phyloP scores from a whole-genome alignment of 2,113 vertebrate species.

The Paratilapia polleni region DNA sequence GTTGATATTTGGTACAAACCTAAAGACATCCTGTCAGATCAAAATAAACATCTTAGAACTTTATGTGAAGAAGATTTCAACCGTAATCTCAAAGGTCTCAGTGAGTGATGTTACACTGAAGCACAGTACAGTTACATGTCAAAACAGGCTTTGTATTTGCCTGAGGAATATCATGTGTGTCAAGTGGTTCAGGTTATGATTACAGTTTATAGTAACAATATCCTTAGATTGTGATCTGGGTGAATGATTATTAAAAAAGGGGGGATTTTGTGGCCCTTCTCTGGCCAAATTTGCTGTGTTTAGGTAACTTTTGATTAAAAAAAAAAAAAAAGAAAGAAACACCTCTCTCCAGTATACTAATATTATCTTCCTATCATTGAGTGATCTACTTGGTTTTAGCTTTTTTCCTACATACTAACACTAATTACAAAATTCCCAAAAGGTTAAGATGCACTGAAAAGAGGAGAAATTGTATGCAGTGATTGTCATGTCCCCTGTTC shows the following conservation, averaged over 20 bases:
- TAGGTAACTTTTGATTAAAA: background rate
- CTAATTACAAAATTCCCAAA: conserved; percentile 5
- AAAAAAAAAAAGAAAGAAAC: background rate
- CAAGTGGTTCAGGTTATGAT: background rate
- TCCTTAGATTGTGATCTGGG: background rate
- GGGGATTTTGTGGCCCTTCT: background rate
- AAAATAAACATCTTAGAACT: too few relatives aligned
- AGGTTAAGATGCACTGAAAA: conserved; percentile 20
- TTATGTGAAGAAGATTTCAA: too few relatives aligned
- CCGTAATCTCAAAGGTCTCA: too few relatives aligned
- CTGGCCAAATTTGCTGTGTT: background rate
- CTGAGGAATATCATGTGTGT: too few relatives aligned
- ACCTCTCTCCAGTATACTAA: background rate
- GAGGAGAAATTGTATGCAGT: background rate
- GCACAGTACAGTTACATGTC: too few relatives aligned
- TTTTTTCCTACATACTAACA: background rate
- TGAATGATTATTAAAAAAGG: background rate
- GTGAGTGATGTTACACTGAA: too few relatives aligned
- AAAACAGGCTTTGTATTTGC: too few relatives aligned
- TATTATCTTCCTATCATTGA: conserved; percentile 11
- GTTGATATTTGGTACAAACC: too few relatives aligned
- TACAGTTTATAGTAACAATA: background rate
- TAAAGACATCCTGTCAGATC: too few relatives aligned
- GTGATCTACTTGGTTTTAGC: conserved; percentile 1
- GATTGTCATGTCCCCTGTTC: conserved; percentile 29